Evolutionary conservation across 2,113 vertebrate genomes (phyloP).

Genomic region (Uria aalge): DNA sequence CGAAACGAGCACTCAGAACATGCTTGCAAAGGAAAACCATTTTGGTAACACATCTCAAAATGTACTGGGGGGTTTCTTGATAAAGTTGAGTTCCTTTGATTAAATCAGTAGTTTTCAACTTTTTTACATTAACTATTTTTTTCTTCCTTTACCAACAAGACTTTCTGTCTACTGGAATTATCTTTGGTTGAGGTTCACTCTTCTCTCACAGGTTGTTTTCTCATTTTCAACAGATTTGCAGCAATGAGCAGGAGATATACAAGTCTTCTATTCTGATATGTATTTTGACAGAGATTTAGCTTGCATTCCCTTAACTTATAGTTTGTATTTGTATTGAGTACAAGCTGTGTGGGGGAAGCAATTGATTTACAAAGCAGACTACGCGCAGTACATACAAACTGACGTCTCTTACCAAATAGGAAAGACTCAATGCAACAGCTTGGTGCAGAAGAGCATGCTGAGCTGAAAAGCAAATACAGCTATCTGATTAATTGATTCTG

Average conservation of each 20-base stretch:
- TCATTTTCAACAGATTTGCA: background rate
- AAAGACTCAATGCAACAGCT: constrained; percentile 70
- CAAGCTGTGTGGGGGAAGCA: constrained; percentile 10
- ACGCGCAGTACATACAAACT: constrained; percentile 43
- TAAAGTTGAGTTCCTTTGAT: background rate
- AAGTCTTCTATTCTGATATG: background rate
- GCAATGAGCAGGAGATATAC: background rate
- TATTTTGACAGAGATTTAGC: constrained; percentile 32
- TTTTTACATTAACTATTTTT: background rate
- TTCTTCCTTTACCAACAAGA: background rate
- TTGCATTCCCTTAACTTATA: constrained; percentile 47
- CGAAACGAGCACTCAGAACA: background rate
- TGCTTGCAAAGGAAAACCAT: background rate
- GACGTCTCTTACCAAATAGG: constrained; percentile 38
- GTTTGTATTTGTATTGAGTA: constrained; percentile 13
- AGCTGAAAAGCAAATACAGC: constrained; percentile 77
- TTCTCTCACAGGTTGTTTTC: background rate
- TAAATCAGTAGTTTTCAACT: background rate
- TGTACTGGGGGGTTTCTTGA: background rate
- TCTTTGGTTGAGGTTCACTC: background rate
- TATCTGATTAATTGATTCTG: constrained; percentile 90
- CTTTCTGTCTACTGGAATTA: background rate
- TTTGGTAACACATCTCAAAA: background rate
- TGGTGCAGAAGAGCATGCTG: constrained; percentile 65
- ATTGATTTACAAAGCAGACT: constrained; percentile 66